Base-by-base conservation (phyloP, 2,888 invertebrate species). In the Drosophila anomalata region DNA sequence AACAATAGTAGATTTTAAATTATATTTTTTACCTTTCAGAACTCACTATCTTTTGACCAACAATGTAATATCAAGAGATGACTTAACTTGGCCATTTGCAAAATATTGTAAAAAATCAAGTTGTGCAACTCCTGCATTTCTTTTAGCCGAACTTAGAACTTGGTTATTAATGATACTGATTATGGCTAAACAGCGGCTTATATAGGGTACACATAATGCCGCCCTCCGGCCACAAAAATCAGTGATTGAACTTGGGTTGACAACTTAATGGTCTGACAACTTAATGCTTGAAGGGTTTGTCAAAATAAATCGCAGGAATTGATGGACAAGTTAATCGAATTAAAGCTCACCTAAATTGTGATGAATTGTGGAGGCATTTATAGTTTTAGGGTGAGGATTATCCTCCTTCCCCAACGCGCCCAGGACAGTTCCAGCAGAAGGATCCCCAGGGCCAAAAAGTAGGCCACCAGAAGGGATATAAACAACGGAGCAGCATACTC, bases 401-500 rank as follows among this genome's bases (percentile, higher is more conserved):
- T 36, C n/a, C 36, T 36, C 36, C 36, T 14, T 5, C 6, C 26
- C 7, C 44, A 26, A n/a, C 61, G 55, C 4, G 77, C 54, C 75
- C 78, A 79, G 1, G 22, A 26, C 17, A 88, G 57, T 66, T 90
- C 90, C n/a, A 89, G 12, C 1, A 82, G 6, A 7, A 90, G 56
- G 1, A 78, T 63, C 1, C 82, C 29, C 0, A 87, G 4, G 0
- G 82, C 73, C 11, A 79, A 9, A 11, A 77, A 11, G 24, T 87
- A 89, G 29, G 76, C 59, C 0, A 75, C 22, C 3, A 81, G 46
- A 0, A 90, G 71, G 2, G 83, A 67, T 9, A 88, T 72, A 41
- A 91, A 90, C 5, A 90, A 47, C 0, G 90, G 89, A 0, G 88
- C 90, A 2, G 89, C 81, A 44, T 91, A 90, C 57, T 90, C 90